Evolutionary conservation across 2,113 vertebrate species (phyloP).

Genomic region (Rhynchomys soricoides): DNA sequence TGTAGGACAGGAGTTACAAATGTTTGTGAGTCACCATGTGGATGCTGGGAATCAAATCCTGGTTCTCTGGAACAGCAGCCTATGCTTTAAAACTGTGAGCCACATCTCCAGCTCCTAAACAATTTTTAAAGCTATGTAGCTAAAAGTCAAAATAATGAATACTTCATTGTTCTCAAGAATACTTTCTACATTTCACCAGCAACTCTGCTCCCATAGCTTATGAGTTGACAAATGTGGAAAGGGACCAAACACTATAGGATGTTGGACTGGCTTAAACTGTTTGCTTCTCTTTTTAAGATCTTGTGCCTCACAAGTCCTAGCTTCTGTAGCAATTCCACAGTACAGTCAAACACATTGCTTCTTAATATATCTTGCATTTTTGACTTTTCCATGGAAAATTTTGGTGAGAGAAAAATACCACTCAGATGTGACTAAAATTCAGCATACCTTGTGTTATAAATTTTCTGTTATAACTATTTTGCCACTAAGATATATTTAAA

Average conservation of each 20-base stretch:
- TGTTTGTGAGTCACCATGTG: not conserved
- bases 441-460: not conserved
- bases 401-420: not conserved
- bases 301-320: not conserved
- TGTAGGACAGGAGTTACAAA: not conserved
- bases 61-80: not conserved
- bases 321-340: not conserved
- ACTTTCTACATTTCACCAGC: not conserved
- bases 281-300: not conserved
- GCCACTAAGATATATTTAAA: not conserved
- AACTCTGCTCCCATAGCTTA: not conserved
- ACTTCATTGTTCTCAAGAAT: not conserved
- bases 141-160: not conserved
- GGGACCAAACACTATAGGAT: not conserved
- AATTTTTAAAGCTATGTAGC: not conserved
- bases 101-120: not conserved
- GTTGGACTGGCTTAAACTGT: not conserved
- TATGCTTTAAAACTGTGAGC: not conserved
- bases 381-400: not conserved
- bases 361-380: not conserved
- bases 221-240: not conserved
- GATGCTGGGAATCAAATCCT: not conserved
- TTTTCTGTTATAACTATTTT: not conserved
- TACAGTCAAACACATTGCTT: not conserved
- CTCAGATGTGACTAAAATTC: not conserved